Percentiles rank a stretch among this genome's conserved stretches.
Evolutionary conservation across 2,797 vertebrate species (phyloP).

Genomic region (Cyprinella venusta): DNA sequence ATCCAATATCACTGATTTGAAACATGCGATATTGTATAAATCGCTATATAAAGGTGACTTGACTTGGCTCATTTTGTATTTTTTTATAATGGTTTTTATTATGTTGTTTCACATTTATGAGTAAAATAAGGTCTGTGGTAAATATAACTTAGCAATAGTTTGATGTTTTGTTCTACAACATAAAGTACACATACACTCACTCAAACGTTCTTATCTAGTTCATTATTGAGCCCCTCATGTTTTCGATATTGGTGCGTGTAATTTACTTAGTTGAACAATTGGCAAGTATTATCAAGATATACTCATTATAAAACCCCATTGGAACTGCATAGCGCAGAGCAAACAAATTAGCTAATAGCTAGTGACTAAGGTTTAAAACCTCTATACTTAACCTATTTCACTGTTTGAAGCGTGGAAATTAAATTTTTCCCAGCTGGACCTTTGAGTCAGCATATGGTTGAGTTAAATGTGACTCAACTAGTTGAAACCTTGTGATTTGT

Average conservation of each 20-base stretch:
- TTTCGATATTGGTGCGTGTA: neutral
- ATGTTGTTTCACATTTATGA: neutral
- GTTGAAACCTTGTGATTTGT: slow-evolving; percentile 11
- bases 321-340: neutral
- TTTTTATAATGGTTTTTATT: neutral
- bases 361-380: slow-evolving; percentile 13
- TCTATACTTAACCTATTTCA: neutral
- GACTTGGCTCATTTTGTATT: neutral
- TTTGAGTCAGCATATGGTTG: neutral
- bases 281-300: neutral
- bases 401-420: neutral
- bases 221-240: neutral
- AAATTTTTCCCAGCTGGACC: neutral
- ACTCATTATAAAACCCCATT: neutral
- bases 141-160: neutral
- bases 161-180: neutral
- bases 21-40: no score
- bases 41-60: no score
- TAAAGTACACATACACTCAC: neutral
- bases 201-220: neutral
- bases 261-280: neutral
- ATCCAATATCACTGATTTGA: no score
- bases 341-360: neutral
- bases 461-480: slow-evolving; percentile 6
- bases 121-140: neutral